Conservation (phyloP, 2,888 invertebrate species). For the Calliopum simillimum region DNA sequence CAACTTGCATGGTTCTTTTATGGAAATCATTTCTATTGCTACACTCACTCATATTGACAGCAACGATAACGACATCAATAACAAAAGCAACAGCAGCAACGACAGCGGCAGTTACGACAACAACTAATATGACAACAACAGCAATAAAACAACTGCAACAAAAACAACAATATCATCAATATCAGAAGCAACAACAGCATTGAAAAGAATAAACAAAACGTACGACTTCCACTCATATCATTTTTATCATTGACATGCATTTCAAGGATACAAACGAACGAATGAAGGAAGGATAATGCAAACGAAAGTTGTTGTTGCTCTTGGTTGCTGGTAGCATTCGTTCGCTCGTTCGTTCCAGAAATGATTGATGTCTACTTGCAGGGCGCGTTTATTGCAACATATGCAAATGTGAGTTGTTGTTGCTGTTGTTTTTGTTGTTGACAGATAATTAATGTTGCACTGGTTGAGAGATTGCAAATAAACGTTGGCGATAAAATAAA, state of each 20-base stretch:
- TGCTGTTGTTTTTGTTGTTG: not conserved
- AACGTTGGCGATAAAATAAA: constrained; percentile 28
- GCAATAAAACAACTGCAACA: not conserved
- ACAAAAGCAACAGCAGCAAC: not conserved
- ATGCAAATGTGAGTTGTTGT: constrained; percentile 14
- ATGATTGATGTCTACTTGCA: not conserved
- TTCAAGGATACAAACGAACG: not conserved
- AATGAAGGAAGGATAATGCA: too few species aligned
- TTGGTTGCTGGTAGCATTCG: not conserved
- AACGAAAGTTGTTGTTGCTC: not conserved
- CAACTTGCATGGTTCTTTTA: not conserved
- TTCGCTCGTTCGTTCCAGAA: not conserved
- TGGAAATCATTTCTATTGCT: constrained; percentile 6
- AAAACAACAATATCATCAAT: not conserved
- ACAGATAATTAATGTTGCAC: constrained; percentile 2
- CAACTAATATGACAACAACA: not conserved
- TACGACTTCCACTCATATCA: not conserved
- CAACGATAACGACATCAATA: constrained; percentile 14
- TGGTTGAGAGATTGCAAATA: not conserved
- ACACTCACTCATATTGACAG: constrained; percentile 1
- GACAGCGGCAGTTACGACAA: constrained; percentile 1
- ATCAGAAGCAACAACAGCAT: not conserved
- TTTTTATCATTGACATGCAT: constrained; percentile 26
- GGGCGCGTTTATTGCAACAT: not conserved
- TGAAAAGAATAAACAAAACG: constrained; percentile 24